A percentile compares a stretch with the other conserved stretches of the same genome.
These are phyloP conservation scores for Agrochola circellaris DNA, from an alignment of 2,888 invertebrate genomes.

Conservation along the genomic window DNA sequence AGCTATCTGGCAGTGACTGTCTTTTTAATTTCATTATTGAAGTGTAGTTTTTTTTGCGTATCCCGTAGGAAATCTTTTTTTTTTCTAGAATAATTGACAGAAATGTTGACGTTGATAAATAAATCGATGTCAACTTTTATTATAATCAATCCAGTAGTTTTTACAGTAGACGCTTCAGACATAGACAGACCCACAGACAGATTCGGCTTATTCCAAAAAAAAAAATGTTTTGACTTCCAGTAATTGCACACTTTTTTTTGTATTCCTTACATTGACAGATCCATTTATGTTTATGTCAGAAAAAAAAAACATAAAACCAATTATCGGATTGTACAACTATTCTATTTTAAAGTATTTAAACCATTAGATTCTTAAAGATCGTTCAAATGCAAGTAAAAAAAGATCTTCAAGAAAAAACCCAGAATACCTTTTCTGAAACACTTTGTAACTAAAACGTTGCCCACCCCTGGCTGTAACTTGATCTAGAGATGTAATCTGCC, in stretches of 20 bases:
- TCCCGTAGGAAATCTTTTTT: not conserved
- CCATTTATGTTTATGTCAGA: not conserved
- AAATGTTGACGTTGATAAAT: not conserved
- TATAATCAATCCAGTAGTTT: not conserved
- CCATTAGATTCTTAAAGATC: not conserved
- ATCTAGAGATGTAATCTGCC: constrained; percentile 61
- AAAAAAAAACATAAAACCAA: not conserved
- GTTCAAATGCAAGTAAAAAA: not conserved
- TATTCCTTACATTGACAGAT: not conserved
- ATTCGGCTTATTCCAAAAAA: too few species aligned
- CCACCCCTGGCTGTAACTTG: constrained; percentile 50
- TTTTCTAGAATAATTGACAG: not conserved
- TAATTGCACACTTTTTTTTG: too few species aligned
- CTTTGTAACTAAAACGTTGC: constrained; percentile 45
- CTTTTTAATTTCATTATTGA: not conserved
- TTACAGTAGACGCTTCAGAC: not conserved
- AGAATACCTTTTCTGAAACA: not conserved
- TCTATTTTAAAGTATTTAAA: not conserved
- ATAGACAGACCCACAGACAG: too few species aligned
- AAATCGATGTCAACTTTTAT: too few species aligned
- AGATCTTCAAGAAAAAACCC: too few species aligned
- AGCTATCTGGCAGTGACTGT: not conserved
- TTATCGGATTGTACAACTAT: not conserved
- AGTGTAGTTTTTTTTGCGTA: not conserved
- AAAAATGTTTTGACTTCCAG: too few species aligned